Base-by-base conservation (phyloP, 2,888 invertebrate species). In the Leucophenga montana region DNA sequence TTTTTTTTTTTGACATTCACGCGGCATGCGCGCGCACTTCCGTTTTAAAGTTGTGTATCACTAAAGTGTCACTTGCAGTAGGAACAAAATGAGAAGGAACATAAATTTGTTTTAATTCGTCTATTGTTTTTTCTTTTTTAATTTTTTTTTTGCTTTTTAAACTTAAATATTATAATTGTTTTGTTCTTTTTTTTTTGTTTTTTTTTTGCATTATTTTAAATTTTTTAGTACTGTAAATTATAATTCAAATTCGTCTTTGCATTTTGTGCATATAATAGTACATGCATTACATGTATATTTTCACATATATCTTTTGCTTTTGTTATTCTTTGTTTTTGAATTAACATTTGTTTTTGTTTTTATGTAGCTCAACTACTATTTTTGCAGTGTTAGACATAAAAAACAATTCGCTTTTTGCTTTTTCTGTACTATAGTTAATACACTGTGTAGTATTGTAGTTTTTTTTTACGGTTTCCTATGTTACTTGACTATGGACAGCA, bases 31-130 rank as follows among this genome's bases (percentile, higher is more conserved):
- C 27, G 5, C 11, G 22, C 59, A 27, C 2, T 5, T 14, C 33
- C n/a, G 61, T 70, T 73, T 78, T 80, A 80, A 83, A 76, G 76
- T 50, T n/a, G 61, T 61, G 77, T 80, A 81, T 83, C 84, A 84
- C 84, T 84, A 81, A 81, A 67, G 72, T 74, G 71, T 79, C 79
- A 74, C 77, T 73, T 46, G 62, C 22, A 44, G 44, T 81, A 81
- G 81, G 81, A 81, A 81, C 81, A 72, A 81, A 81, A 81, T 75
- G 79, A 80, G 80, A 83, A 82, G 81, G 81, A 82, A 82, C 81
- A 84, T 83, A 82, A 82, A 84, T 82, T 73, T 84, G 73, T 76
- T 83, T 79, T 74, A 83, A 84, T 44, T 14, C 20, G 39, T 44
- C 20, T 61, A 39, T 61, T 61, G 44, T 11, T 61, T 16, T 16